Evolutionary conservation across 2,113 vertebrate genomes (phyloP), one percentile per base, ranked within the genome.

Genomic region (Rhea pennata): DNA sequence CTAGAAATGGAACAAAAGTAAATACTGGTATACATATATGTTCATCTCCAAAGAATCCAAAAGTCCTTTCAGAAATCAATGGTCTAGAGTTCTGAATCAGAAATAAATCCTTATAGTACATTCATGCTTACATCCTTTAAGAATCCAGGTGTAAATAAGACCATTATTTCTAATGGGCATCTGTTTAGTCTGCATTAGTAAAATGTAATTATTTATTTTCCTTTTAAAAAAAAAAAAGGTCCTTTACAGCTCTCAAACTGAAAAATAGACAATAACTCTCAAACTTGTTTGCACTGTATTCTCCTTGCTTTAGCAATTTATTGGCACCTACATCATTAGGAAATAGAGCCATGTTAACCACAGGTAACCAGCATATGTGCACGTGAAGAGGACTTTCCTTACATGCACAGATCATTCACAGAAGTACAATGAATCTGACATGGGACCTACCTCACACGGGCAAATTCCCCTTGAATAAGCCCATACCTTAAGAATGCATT

Each of bases 381-480:
- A 8, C 2, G 3, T 12, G 31, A 33, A 58, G 56, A 46, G 8
- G 56, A n/a, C 42, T 70, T 42, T 22, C 46, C 20, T 64, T 54
- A 29, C 62, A 29, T 29, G 15, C 6, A 13, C 19, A 48, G 19
- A 15, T 29, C 16, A 29, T 5, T 21, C 17, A 36, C 40, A 39
- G n/a, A 33, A 76, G 12, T 15, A 13, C 56, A 20, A 40, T 2
- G 2, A 73, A 19, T 26, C 23, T 51, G n/a, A 29, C 40, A 3
- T 31, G 4, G 50, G n/a, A 19, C 0, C 1, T 27, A 33, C 17
- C 53, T 29, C 16, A 22, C 1, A 5, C 7, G 8, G 24, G 39
- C 31, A 46, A 20, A 15, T n/a, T 15, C 23, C 21, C 10, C 33
- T 40, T 11, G 42, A 51, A 36, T 10, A 58, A 42, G 22, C 31